These are phyloP conservation scores for Gandaritis pyraliata DNA, from an alignment of 2,888 invertebrate species.

Conservation along the genomic window DNA sequence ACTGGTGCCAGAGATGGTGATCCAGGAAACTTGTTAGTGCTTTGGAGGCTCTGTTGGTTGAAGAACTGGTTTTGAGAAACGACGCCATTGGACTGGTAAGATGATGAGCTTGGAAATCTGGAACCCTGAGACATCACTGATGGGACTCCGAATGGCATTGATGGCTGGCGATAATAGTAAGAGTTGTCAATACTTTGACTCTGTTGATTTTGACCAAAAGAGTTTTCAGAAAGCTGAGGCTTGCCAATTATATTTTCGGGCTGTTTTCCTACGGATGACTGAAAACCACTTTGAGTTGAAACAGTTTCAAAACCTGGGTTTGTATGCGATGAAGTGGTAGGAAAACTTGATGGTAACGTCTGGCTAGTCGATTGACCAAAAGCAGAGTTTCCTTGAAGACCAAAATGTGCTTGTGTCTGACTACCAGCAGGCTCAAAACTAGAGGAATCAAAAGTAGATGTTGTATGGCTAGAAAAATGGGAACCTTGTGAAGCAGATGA, in stretches of 20 bases:
- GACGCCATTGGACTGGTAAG: constrained; percentile 55
- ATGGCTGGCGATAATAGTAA: constrained; percentile 66
- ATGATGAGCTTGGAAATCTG: constrained; percentile 50
- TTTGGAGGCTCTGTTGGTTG: constrained; percentile 35
- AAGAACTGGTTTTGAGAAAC: constrained; percentile 27
- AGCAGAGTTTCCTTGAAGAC: constrained; percentile 23
- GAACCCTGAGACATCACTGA: constrained; percentile 40
- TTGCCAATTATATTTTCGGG: constrained; percentile 12
- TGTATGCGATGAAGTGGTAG: constrained; percentile 23
- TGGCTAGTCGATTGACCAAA: constrained; percentile 26
- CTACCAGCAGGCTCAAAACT: constrained; percentile 18
- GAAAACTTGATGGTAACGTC: constrained; percentile 16
- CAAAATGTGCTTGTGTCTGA: constrained; percentile 22
- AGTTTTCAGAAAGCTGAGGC: constrained; percentile 23
- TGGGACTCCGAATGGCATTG: constrained; percentile 55
- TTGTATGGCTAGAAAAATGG: constrained; percentile 28
- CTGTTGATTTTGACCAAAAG: constrained; percentile 23
- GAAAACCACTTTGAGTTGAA: constrained; percentile 14
- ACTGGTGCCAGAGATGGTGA: constrained; percentile 41
- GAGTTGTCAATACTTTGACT: constrained; percentile 56
- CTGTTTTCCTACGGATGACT: constrained; percentile 3
- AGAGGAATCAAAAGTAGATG: constrained; percentile 18
- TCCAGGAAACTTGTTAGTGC: constrained; percentile 41
- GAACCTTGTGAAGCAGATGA: constrained; percentile 27
- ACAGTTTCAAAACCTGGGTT: constrained; percentile 16